A percentile compares a stretch with the other conserved stretches of the same genome.
phyloP scores from a whole-genome alignment of 2,797 vertebrate species.

The Molossus alvarezi region DNA sequence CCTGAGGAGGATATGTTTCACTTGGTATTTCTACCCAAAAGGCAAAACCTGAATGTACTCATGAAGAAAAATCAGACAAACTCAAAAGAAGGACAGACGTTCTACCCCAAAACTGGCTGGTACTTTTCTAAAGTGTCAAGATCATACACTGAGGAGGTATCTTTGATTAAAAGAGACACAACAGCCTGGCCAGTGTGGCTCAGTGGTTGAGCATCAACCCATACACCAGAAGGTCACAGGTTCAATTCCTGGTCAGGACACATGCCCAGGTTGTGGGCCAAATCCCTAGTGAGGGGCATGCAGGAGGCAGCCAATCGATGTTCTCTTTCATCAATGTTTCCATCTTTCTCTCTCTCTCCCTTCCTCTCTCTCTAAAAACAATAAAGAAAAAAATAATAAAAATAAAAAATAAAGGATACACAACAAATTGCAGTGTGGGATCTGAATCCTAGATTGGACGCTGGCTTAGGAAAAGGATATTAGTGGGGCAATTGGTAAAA shows the following conservation, averaged over 20 bases:
- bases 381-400: no score
- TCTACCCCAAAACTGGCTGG: background rate
- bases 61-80: background rate
- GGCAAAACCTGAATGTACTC: background rate
- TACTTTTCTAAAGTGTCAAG: background rate
- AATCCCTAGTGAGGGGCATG: no score
- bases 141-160: background rate
- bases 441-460: background rate
- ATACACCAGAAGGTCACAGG: no score
- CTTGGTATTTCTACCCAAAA: background rate
- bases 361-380: no score
- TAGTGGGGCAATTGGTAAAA: background rate
- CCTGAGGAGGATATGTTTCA: background rate
- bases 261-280: no score
- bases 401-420: background rate
- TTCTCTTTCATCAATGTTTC: no score
- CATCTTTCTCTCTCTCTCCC: no score
- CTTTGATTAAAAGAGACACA: conserved; percentile 1
- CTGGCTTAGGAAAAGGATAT: background rate
- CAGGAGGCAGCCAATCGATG: no score
- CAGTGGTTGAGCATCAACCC: no score
- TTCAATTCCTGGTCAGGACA: no score
- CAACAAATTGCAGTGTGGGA: background rate
- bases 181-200: no score
- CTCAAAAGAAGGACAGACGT: background rate